Base-by-base conservation (phyloP, 2,888 invertebrate species). In the Drosophila cracens region DNA sequence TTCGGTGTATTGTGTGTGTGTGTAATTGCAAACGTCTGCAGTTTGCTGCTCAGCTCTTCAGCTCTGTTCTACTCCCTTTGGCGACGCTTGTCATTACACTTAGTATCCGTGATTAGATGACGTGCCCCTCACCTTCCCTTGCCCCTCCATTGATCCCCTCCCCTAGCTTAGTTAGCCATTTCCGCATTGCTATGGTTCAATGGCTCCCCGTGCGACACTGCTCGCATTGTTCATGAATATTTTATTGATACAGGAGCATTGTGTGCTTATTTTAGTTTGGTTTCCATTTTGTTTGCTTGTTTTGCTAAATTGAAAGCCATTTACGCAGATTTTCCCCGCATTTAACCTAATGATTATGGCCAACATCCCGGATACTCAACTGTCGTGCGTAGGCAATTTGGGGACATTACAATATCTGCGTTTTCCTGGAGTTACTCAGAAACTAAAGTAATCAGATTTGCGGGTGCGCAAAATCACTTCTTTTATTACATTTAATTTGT, bases 81-180 rank as follows among this genome's bases (percentile, higher is more conserved):
- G 69, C 73, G 36, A 62, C 57, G 67, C 62, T 56, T 73, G 66
- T 79, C 74, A 84, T 89, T 87, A 89, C 79, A 87, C 76, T 84
- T 83, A 84, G 85, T 87, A 84, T 76, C 87, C 76, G 79, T 85
- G 89, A 85, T 85, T 85, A 85, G 87, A 85, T 66, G 72, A 74
- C 69, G 66, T 59, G 46, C 67, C 71, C 67, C 38, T 34, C n/a
- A 25, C 16, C 53, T 53, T 29, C 54, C n/a, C 16, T 33, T 16
- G 29, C 16, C 25, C n/a, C 18, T 51, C 38, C 25, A 40, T 40
- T 40, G 2, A 13, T 16, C 46, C 6, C 11, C 16, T 10, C 36
- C 33, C 31, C 29, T 10, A 16, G 46, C 8, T 40, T 34, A 62
- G 63, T 58, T 53, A 33, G 46, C 63, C 60, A 65, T 71, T 82